Evolutionary conservation across 1,140 invertebrate species (phyloP).

Genomic region (Grapholita molesta): DNA sequence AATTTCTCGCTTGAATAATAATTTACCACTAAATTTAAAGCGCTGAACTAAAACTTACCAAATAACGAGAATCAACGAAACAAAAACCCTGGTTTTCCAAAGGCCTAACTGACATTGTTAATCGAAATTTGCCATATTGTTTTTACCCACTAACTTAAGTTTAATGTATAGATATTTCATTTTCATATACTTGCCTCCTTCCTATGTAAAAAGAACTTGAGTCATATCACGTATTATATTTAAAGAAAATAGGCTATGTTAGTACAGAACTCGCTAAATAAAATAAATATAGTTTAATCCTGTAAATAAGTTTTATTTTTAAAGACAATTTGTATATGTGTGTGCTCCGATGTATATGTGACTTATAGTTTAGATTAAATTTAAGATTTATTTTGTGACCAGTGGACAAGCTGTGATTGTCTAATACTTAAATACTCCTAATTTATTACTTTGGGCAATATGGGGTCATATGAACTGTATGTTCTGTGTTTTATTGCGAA

Average conservation of each 20-base stretch:
- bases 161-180: slow-evolving; percentile 27
- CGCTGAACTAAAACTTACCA: slow-evolving; percentile 4
- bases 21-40: neutral
- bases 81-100: neutral
- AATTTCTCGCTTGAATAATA: neutral
- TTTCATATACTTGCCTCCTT: slow-evolving; percentile 34
- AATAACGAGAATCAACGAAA: slow-evolving; percentile 14
- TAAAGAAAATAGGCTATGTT: slow-evolving; percentile 46
- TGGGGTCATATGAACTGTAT: neutral
- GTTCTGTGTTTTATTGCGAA: neutral
- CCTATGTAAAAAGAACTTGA: slow-evolving; percentile 52
- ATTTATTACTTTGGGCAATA: neutral
- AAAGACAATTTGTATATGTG: slow-evolving; percentile 68
- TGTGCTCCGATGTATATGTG: slow-evolving; percentile 69
- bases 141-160: slow-evolving; percentile 13
- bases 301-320: slow-evolving; percentile 66
- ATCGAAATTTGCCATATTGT: slow-evolving; percentile 12
- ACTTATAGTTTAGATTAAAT: slow-evolving; percentile 40
- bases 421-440: slow-evolving; percentile 1
- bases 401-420: neutral
- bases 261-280: slow-evolving; percentile 35
- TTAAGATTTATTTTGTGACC: slow-evolving; percentile 17
- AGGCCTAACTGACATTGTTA: slow-evolving; percentile 9
- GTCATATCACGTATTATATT: slow-evolving; percentile 65
- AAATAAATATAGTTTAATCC: slow-evolving; percentile 44